Evolutionary conservation across 2,888 invertebrate genomes (phyloP).

Genomic region (Philonicus albiceps): DNA sequence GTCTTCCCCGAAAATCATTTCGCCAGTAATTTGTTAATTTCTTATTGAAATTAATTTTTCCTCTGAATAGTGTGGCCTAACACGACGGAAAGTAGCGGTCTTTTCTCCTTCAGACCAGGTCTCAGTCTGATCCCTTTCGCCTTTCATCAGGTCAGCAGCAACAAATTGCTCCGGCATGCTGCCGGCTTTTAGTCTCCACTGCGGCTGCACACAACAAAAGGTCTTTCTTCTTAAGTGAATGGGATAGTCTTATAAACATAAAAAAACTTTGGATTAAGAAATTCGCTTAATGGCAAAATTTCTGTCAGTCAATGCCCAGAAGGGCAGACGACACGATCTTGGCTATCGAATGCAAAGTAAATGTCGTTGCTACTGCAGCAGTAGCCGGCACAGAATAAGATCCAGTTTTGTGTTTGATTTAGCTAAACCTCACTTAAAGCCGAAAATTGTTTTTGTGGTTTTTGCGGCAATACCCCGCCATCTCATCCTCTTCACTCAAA

Average conservation of each 20-base stretch:
- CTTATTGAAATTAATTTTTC: constrained; percentile 45
- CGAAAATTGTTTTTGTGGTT: constrained; percentile 26
- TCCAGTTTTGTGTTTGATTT: constrained; percentile 29
- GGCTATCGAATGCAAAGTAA: not conserved
- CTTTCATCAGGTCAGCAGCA: not conserved
- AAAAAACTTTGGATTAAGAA: constrained; percentile 17
- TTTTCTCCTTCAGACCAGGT: not conserved
- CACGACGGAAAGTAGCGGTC: not conserved
- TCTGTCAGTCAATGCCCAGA: not conserved
- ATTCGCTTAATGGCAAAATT: constrained; percentile 6
- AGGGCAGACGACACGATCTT: not conserved
- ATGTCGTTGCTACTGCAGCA: not conserved
- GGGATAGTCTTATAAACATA: not conserved
- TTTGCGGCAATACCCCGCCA: not conserved
- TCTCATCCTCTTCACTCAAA: not conserved
- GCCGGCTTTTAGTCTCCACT: not conserved
- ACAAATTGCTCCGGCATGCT: not conserved
- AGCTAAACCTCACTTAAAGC: constrained; percentile 24
- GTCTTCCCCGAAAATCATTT: constrained; percentile 14
- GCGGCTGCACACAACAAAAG: not conserved
- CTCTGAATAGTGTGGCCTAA: not conserved
- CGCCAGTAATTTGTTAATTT: constrained; percentile 45
- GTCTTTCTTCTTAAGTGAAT: not conserved
- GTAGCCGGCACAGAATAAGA: not conserved
- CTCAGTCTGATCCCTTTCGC: not conserved